Evolutionary conservation across 1,140 invertebrate species (phyloP).

Genomic region (Penaeus japonicus): DNA sequence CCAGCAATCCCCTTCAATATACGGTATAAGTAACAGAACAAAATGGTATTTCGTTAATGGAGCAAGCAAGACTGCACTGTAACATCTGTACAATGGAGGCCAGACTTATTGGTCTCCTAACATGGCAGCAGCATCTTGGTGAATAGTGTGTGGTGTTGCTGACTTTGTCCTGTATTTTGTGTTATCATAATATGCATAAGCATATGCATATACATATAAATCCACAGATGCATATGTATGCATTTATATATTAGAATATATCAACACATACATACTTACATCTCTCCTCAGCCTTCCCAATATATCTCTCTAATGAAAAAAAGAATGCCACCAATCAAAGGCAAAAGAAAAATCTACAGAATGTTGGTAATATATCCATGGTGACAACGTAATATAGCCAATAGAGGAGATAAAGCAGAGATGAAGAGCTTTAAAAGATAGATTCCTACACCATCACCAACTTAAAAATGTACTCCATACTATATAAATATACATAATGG

Average conservation of each 20-base stretch:
- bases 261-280: too few species aligned
- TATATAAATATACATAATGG: background rate
- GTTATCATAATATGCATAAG: too few species aligned
- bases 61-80: background rate
- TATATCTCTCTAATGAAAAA: too few species aligned
- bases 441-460: slow-evolving; percentile 2
- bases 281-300: too few species aligned
- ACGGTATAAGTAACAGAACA: background rate
- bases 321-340: background rate
- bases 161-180: too few species aligned
- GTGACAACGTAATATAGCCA: background rate
- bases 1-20: background rate
- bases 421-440: background rate
- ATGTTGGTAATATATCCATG: background rate
- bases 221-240: too few species aligned
- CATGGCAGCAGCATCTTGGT: too few species aligned
- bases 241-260: too few species aligned
- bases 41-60: background rate
- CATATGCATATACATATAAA: too few species aligned
- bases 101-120: too few species aligned
- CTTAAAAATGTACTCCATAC: background rate
- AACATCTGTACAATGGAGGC: background rate
- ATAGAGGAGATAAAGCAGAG: background rate
- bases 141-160: too few species aligned
- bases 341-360: background rate